Evolutionary conservation across 2,113 vertebrate genomes (phyloP).

Genomic region (Chrysochloris asiatica): DNA sequence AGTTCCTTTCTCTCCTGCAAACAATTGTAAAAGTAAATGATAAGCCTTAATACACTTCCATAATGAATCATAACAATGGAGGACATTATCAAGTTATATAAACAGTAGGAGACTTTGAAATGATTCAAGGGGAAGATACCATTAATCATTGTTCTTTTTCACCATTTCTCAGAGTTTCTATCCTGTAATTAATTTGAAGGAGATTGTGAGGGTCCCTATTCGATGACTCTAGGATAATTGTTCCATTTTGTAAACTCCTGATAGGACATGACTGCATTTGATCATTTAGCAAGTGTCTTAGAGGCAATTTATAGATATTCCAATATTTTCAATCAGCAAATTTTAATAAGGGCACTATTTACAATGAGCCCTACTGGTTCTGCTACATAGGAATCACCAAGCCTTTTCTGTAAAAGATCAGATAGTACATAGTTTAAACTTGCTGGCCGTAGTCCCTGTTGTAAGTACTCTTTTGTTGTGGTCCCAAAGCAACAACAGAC

Average conservation of each 20-base stretch:
- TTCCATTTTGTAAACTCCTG: neutral
- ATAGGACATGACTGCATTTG: neutral
- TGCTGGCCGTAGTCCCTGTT: neutral
- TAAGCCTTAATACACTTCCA: neutral
- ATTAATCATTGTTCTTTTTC: neutral
- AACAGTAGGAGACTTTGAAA: conserved; percentile 2
- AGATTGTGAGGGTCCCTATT: neutral
- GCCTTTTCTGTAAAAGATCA: neutral
- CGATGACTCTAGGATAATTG: neutral
- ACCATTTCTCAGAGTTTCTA: neutral
- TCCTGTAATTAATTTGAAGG: neutral
- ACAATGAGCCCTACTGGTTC: neutral
- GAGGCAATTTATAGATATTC: neutral
- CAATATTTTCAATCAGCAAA: neutral
- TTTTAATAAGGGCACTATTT: neutral
- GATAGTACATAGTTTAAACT: neutral
- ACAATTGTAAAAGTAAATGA: conserved; percentile 14
- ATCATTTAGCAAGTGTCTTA: neutral
- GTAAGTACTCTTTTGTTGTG: neutral
- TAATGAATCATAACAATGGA: conserved; percentile 12
- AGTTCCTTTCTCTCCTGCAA: conserved; percentile 14
- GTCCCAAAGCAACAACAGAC: neutral
- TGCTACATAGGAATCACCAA: neutral
- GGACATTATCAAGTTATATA: neutral
- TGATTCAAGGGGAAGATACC: neutral